Evolutionary conservation across 2,113 vertebrate genomes (phyloP), one percentile per base, ranked within the genome.

Genomic region (Varanus salvator): DNA sequence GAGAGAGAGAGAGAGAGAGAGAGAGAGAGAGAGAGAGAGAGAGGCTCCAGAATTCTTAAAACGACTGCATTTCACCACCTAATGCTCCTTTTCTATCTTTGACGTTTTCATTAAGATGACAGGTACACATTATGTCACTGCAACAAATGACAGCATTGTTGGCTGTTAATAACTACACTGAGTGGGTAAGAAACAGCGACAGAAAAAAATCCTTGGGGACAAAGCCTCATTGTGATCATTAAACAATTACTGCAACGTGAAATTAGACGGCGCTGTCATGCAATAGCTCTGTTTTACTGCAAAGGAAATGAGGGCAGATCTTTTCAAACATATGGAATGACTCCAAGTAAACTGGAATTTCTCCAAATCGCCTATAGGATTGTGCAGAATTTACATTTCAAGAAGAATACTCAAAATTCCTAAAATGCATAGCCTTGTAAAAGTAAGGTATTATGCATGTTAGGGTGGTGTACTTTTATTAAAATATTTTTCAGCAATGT

Each of bases 81-180:
- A 96, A 97, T 94, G 93, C 87, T 91, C 88, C 91, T 96, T 95
- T 93, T 94, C 90, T 94, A 95, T 95, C 92, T 87, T 57, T 94
- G 87, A 95, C 94, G 92, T 93, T 97, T 96, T 96, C 95, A 97
- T 95, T 97, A 96, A 96, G 95, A 94, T 93, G 95, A 94, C 95
- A 96, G 97, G 97, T 96, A 97, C 92, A 97, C 94, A 94, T 96
- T 95, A 89, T 95, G 94, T 93, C 95, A 95, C 93, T 90, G 92
- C 92, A 96, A 96, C 95, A 97, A 97, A 96, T 93, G 68, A 94
- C 94, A 71, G 95, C 97, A 97, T 97, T 98, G 96, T 98, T 92
- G 95, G 90, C 83, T 93, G 92, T 94, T 96, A 97, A 96, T 96
- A 97, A 97, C 96, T 95, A 95, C 93, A 95, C 95, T 95, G 96